Conservation (phyloP, 2,113 vertebrate genomes). For the Notarius quadriscutis region DNA sequence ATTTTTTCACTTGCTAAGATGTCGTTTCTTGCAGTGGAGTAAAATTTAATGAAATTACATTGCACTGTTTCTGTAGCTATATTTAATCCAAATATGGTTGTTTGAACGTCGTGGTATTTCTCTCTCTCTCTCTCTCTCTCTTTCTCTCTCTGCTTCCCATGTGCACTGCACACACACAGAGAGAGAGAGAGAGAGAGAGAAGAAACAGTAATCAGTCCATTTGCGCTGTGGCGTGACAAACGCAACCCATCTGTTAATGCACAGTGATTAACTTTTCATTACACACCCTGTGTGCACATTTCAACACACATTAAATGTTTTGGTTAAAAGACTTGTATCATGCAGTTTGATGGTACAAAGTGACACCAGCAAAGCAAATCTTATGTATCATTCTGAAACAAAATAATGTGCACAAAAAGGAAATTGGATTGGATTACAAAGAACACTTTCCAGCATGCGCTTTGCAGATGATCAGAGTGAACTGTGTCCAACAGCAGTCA, state of each 20-base stretch:
- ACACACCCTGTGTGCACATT: constrained; percentile 21
- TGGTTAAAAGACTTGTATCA: constrained; percentile 17
- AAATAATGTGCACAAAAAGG: background rate
- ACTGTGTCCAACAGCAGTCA: no score
- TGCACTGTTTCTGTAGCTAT: background rate
- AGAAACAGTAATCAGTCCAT: constrained; percentile 35
- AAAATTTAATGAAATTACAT: background rate
- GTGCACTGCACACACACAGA: background rate
- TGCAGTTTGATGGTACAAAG: background rate
- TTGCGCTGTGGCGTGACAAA: constrained; percentile 45
- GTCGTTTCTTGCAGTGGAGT: background rate
- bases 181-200: background rate
- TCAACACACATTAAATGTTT: constrained; percentile 42
- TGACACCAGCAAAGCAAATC: background rate
- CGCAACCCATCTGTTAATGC: constrained; percentile 52
- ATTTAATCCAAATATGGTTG: background rate
- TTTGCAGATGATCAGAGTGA: no score
- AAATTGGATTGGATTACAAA: background rate
- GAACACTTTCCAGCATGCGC: no score
- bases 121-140: background rate
- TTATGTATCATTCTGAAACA: background rate
- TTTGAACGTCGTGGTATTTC: background rate
- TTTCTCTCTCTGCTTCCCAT: background rate
- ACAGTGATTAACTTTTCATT: constrained; percentile 50
- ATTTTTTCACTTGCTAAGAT: background rate